A percentile compares a stretch with the other conserved stretches of the same genome.
These are phyloP conservation scores for Anolis apletophallus DNA, from an alignment of 2,797 vertebrate species.

Conservation along the genomic window DNA sequence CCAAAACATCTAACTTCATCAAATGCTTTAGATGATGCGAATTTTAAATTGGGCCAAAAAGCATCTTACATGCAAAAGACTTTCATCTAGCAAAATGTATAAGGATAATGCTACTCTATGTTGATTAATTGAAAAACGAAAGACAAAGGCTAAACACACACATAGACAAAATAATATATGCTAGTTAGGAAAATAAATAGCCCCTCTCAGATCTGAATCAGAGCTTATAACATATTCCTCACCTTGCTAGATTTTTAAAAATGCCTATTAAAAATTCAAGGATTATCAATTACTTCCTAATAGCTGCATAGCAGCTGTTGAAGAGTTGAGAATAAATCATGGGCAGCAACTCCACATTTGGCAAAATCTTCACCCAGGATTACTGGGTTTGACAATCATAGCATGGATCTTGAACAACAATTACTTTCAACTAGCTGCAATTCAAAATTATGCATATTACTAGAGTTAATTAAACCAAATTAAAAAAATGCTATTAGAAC, in stretches of 20 bases:
- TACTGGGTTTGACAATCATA: background rate
- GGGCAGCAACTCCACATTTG: background rate
- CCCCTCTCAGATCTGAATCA: background rate
- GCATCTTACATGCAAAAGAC: background rate
- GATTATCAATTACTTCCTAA: background rate
- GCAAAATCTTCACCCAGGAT: background rate
- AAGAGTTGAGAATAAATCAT: background rate
- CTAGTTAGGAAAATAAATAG: slow-evolving; percentile 16
- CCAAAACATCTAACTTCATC: slow-evolving; percentile 56
- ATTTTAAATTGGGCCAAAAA: slow-evolving; percentile 60
- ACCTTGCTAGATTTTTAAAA: background rate
- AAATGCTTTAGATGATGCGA: slow-evolving; percentile 66
- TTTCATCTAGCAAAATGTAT: slow-evolving; percentile 40
- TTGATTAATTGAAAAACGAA: slow-evolving; percentile 30
- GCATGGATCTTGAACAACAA: background rate
- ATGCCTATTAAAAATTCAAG: background rate
- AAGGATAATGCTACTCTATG: slow-evolving; percentile 45
- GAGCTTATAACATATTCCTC: background rate
- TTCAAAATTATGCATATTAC: background rate
- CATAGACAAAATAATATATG: background rate
- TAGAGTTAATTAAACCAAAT: background rate
- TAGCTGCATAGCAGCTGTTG: background rate
- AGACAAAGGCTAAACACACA: slow-evolving; percentile 5
- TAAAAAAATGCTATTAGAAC: background rate
- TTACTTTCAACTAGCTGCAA: background rate